Conservation (phyloP, 1,140 invertebrate genomes). For the Euborellia annulipes region DNA sequence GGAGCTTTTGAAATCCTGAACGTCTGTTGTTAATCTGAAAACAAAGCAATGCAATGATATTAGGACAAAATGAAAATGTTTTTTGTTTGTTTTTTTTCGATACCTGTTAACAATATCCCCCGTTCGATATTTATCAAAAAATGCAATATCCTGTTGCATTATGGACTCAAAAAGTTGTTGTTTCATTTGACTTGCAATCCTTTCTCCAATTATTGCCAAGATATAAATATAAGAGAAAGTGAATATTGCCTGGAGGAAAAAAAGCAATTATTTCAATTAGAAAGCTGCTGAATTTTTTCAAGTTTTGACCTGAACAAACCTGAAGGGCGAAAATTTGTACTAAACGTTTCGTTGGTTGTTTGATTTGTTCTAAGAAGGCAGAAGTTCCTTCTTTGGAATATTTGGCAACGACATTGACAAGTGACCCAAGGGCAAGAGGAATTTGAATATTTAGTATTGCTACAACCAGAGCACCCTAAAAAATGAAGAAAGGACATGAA, state of each 20-base stretch:
- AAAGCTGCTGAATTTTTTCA: no score
- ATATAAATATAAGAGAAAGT: slow-evolving; percentile 82
- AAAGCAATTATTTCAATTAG: slow-evolving; percentile 4
- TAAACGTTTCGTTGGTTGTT: slow-evolving; percentile 45
- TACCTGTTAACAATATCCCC: slow-evolving; percentile 83
- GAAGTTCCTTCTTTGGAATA: slow-evolving; percentile 26
- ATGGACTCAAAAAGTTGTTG: slow-evolving; percentile 69
- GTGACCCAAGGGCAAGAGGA: slow-evolving; percentile 52
- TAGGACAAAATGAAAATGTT: not conserved
- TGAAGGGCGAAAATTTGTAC: slow-evolving; percentile 50
- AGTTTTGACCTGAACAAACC: slow-evolving; percentile 27
- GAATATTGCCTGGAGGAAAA: slow-evolving; percentile 51
- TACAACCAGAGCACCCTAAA: slow-evolving; percentile 60
- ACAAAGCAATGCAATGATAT: slow-evolving; percentile 13
- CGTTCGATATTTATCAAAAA: slow-evolving; percentile 80
- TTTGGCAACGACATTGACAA: slow-evolving; percentile 56
- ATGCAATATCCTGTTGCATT: slow-evolving; percentile 72
- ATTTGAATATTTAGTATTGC: slow-evolving; percentile 70
- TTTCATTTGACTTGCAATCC: slow-evolving; percentile 62
- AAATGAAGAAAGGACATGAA: slow-evolving; percentile 17
- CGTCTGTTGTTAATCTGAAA: slow-evolving; percentile 70
- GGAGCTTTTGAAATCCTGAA: slow-evolving; percentile 93
- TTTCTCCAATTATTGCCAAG: slow-evolving; percentile 72
- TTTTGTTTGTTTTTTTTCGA: no score
- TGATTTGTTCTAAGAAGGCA: slow-evolving; percentile 41